Percentiles rank a stretch among this genome's conserved stretches.
Evolutionary conservation across 2,888 invertebrate genomes (phyloP).

Genomic region (Dicycla oo): DNA sequence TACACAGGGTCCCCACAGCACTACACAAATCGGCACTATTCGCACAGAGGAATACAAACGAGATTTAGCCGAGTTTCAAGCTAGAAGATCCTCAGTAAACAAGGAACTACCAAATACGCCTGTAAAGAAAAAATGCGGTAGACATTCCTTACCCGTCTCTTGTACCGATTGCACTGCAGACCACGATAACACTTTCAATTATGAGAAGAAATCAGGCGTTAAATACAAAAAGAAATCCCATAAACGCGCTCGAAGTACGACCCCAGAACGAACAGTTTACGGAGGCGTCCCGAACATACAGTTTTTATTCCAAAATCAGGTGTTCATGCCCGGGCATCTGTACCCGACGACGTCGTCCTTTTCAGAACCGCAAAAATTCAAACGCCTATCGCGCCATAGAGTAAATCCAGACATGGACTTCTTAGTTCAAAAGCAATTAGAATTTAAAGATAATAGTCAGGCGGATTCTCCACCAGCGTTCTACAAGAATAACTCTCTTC

Average conservation of each 20-base stretch:
- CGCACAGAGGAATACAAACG: constrained; percentile 88
- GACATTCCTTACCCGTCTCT: constrained; percentile 84
- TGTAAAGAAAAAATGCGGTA: constrained; percentile 82
- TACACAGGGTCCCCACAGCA: constrained; percentile 62
- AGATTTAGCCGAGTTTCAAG: constrained; percentile 87
- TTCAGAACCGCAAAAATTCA: constrained; percentile 77
- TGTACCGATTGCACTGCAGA: constrained; percentile 84
- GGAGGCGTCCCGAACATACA: constrained; percentile 85
- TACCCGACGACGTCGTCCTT: constrained; percentile 73
- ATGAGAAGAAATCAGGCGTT: constrained; percentile 84
- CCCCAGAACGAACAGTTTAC: constrained; percentile 72
- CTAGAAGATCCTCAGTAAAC: constrained; percentile 80
- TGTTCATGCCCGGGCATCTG: constrained; percentile 86
- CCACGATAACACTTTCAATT: constrained; percentile 84
- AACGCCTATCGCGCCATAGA: constrained; percentile 68
- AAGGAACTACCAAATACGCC: constrained; percentile 79
- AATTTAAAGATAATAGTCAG: constrained; percentile 79
- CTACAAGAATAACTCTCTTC: constrained; percentile 81
- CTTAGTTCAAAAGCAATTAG: constrained; percentile 80
- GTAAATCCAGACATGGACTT: constrained; percentile 74
- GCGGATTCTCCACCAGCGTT: constrained; percentile 78
- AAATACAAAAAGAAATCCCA: constrained; percentile 83
- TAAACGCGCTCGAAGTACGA: constrained; percentile 77
- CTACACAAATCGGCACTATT: constrained; percentile 80
- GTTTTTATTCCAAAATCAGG: constrained; percentile 88